These are phyloP conservation scores for Catostylus mosaicus DNA, from an alignment of 30 jellyfish, hydroid and myxozoan species.

Conservation along the genomic window DNA sequence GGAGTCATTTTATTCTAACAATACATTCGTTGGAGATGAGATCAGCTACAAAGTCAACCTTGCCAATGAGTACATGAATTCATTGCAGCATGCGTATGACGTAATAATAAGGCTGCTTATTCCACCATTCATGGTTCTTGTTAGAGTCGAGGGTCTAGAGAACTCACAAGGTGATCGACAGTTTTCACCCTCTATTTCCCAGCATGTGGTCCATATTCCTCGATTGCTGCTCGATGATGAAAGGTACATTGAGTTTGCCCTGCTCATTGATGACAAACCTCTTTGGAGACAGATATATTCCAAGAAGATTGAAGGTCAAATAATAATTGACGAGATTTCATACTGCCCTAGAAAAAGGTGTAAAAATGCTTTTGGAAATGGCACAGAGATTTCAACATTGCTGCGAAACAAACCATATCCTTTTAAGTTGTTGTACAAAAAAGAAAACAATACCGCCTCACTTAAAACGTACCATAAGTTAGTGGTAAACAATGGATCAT, in stretches of 20 bases:
- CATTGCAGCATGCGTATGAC: slow-evolving; percentile 14
- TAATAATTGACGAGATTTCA: slow-evolving; percentile 6
- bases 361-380: not conserved
- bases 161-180: not conserved
- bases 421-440: not conserved
- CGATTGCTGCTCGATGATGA: slow-evolving; percentile 23
- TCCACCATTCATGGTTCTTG: not conserved
- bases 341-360: slow-evolving; percentile 23
- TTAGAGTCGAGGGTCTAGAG: not conserved
- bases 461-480: not conserved
- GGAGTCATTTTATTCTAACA: not conserved
- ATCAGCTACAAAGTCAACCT: not conserved
- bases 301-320: not conserved
- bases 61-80: not conserved
- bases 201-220: slow-evolving; percentile 10
- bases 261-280: slow-evolving; percentile 3
- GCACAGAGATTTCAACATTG: not conserved
- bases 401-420: not conserved
- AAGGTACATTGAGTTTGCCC: not conserved
- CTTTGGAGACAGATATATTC: not conserved
- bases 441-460: not conserved
- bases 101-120: slow-evolving; percentile 4
- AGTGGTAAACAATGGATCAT: not conserved
- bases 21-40: slow-evolving; percentile 7
- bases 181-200: not conserved